These are phyloP conservation scores for Hippocampus guttulatus DNA, from an alignment of 2,113 vertebrate species.

Conservation along the genomic window DNA sequence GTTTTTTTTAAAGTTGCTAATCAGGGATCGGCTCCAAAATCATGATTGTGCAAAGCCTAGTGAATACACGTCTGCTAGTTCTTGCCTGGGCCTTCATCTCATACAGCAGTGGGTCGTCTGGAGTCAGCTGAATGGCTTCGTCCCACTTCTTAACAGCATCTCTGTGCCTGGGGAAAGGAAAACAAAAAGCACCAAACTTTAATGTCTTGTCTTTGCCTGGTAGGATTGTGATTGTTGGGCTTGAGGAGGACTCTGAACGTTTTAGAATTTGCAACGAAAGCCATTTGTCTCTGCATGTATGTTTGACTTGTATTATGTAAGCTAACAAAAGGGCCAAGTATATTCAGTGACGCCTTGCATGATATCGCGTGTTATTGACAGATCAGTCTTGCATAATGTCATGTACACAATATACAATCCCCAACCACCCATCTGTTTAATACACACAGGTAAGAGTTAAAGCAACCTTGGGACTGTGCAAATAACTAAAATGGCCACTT, in stretches of 20 bases:
- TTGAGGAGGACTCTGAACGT: background rate
- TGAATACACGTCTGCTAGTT: too few relatives aligned
- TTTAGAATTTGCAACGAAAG: background rate
- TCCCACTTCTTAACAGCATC: constrained; percentile 93
- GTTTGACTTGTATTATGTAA: constrained; percentile 9
- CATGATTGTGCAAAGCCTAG: too few relatives aligned
- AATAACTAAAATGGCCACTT: too few relatives aligned
- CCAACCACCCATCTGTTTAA: too few relatives aligned
- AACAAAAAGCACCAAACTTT: background rate
- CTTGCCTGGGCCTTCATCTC: constrained; percentile 98
- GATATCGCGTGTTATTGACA: background rate
- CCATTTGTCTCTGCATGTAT: background rate
- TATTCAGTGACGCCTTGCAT: background rate
- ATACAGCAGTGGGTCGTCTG: constrained; percentile 85
- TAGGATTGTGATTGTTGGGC: background rate
- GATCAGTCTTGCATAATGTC: background rate
- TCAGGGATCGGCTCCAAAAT: too few relatives aligned
- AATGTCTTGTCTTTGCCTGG: background rate
- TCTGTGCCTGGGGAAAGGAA: constrained; percentile 70
- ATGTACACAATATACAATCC: too few relatives aligned
- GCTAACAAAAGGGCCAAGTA: constrained; percentile 4
- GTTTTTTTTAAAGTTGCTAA: too few relatives aligned
- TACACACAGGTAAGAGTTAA: too few relatives aligned
- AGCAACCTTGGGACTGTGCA: too few relatives aligned
- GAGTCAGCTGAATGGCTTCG: constrained; percentile 89